Evolutionary conservation across 2,797 vertebrate genomes (phyloP).

Genomic region (Muscicapa comitata): DNA sequence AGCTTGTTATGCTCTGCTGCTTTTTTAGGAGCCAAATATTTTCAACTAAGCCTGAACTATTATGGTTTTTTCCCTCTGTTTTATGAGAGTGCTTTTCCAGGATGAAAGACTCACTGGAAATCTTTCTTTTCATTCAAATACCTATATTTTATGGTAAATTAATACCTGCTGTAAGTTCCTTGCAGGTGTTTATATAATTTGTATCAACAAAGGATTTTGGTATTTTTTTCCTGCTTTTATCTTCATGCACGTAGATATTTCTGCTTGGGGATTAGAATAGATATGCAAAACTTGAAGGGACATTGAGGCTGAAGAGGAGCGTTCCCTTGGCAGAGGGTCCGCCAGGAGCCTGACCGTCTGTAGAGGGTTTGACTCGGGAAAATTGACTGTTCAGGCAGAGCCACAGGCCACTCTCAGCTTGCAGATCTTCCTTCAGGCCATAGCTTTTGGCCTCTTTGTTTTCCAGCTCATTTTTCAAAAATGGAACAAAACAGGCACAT

Average conservation of each 20-base stretch:
- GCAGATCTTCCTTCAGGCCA: not conserved
- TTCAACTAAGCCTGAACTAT: not conserved
- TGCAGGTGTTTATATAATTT: not conserved
- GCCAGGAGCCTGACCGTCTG: not conserved
- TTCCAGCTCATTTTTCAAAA: not conserved
- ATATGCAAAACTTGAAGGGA: rapidly evolving
- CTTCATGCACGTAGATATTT: not conserved
- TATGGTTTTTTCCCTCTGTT: not conserved
- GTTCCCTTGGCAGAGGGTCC: not conserved
- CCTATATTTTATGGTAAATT: not conserved
- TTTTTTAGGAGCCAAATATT: not conserved
- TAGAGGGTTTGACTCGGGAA: not conserved
- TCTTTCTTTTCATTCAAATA: not conserved
- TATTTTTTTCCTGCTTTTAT: not conserved
- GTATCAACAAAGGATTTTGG: not conserved
- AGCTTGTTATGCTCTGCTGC: not conserved
- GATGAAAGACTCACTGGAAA: not conserved
- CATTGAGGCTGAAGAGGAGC: not conserved
- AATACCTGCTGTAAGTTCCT: not conserved
- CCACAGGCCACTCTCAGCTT: not conserved
- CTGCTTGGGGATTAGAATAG: not conserved
- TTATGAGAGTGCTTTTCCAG: not conserved
- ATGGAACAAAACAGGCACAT: not conserved
- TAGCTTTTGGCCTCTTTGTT: not conserved
- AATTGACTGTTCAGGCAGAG: not conserved